phyloP scores from a whole-genome alignment of 1,140 invertebrate genomes.

The Drosophila nigromelanica region DNA sequence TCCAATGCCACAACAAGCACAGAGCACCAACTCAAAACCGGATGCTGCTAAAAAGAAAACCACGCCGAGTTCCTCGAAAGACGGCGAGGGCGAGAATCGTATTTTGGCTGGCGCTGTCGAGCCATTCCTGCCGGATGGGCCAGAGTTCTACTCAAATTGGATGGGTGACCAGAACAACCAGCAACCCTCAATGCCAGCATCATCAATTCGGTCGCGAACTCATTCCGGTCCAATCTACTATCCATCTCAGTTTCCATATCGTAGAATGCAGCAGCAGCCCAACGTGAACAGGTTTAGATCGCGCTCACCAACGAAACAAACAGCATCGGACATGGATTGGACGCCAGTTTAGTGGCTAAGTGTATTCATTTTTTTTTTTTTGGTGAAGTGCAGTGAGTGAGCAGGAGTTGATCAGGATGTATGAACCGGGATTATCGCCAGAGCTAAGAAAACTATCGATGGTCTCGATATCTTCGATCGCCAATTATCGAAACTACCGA shows the following conservation, averaged over 20 bases:
- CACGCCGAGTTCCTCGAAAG: neutral
- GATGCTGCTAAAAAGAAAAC: neutral
- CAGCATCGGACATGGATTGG: constrained; percentile 22
- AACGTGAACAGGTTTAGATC: neutral
- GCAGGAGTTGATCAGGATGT: neutral
- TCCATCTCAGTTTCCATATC: constrained; percentile 7
- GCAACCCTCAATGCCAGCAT: neutral
- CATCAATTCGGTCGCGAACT: neutral
- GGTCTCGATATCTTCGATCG: neutral
- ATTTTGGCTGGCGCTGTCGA: constrained; percentile 4
- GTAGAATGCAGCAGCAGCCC: neutral
- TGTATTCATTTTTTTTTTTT: too few species aligned
- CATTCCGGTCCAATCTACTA: neutral
- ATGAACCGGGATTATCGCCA: neutral
- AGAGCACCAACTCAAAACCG: neutral
- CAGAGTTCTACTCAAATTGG: constrained; percentile 25
- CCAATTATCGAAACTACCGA: constrained; percentile 9
- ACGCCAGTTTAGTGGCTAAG: constrained; percentile 10
- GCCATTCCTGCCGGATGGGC: neutral
- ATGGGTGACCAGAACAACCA: neutral
- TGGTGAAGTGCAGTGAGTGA: too few species aligned
- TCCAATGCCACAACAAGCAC: neutral
- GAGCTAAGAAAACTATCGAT: constrained; percentile 15
- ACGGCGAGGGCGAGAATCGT: too few species aligned
- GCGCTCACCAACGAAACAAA: neutral